Evolutionary conservation across 2,888 invertebrate genomes (phyloP), one percentile per base, ranked within the genome.

Genomic region (Dasysyrphus tricinctus): DNA sequence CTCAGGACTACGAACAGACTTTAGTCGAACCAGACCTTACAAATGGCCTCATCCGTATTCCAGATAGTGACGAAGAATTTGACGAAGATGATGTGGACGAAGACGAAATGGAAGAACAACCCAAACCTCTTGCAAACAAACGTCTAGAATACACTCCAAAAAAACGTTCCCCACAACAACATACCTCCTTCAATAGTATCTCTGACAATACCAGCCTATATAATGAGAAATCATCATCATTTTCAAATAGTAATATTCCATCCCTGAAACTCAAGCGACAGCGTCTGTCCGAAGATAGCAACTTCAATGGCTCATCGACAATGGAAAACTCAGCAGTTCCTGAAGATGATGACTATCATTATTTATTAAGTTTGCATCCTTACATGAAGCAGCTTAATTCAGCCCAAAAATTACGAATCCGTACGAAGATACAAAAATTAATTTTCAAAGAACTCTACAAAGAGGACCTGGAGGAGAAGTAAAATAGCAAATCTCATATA

Each of bases 371-470:
- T 57, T 88, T 93, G 56, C 92, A 93, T 90, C 93, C 93, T 11
- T 93, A 92, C 82, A 92, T 93, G 92, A 92, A 91, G 59, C 91
- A 92, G 74, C 83, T 93, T 74, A 91, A 90, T 65, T 91, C 92
- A 0, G 90, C 92, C n/a, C 92, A 93, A 78, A 93, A 93, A 80
- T 86, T 93, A 63, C 90, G 92, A 73, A 91, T 92, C 72, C 91
- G 93, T 82, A 93, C 92, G 86, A 92, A 92, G 90, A 93, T 93
- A 88, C 93, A 93, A 88, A 93, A 92, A 88, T 88, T 93, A 75
- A 92, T 93, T 61, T 92, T 93, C 80, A 92, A 92, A 77, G 93
- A 93, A 88, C 89, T 93, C 6, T 93, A 93, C 88, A 92, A 92
- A 88, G 92, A 92, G 88, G 92, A 92, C 88, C 89, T 92, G 76